Percentiles rank a stretch among this genome's conserved stretches.
phyloP scores from a whole-genome alignment of 2,113 vertebrate genomes.

The Megaceryle torquata region DNA sequence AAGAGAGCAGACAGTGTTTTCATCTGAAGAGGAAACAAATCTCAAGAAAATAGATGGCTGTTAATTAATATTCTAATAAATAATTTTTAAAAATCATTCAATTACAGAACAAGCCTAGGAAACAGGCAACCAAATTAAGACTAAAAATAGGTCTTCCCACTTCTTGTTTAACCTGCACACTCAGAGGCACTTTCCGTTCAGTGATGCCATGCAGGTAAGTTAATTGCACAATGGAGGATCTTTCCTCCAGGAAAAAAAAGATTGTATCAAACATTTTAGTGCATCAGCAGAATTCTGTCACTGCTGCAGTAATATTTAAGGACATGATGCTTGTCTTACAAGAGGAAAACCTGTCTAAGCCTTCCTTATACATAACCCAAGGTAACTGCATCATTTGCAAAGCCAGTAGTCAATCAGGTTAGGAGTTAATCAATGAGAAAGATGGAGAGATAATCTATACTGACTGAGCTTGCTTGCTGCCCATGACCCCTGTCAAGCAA shows the following conservation, averaged over 20 bases:
- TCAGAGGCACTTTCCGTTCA: neutral
- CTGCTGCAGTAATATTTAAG: neutral
- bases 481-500: neutral
- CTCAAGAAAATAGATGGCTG: neutral
- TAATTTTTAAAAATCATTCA: slow-evolving; percentile 2
- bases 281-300: neutral
- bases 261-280: neutral
- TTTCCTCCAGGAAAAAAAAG: neutral
- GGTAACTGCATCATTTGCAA: neutral
- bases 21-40: neutral
- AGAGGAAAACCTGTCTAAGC: neutral
- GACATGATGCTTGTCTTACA: neutral
- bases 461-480: neutral
- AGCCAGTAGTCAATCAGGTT: neutral
- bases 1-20: slow-evolving; percentile 11
- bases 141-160: neutral
- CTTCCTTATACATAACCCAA: neutral
- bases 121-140: neutral
- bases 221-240: neutral
- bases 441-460: neutral
- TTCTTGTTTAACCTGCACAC: neutral
- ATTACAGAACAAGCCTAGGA: neutral
- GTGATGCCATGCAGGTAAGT: neutral
- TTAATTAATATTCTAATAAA: slow-evolving; percentile 41
- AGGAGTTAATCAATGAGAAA: neutral